These are phyloP conservation scores for Anastrepha obliqua DNA, from an alignment of 1,140 invertebrate species.

Conservation along the genomic window DNA sequence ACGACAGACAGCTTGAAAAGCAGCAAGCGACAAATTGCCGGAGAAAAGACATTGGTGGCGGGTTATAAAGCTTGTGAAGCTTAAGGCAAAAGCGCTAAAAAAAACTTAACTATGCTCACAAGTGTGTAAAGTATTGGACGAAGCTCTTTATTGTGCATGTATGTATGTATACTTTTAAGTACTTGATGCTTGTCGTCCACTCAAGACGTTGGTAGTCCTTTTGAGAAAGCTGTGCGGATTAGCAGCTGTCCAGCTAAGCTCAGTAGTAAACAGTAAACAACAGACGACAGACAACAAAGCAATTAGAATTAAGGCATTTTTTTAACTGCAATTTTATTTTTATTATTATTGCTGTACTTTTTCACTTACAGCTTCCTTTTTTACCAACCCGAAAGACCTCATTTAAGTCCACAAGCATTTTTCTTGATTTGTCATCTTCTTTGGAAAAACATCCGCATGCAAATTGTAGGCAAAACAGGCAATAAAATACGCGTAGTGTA, in stretches of 20 bases:
- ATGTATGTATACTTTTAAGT: neutral
- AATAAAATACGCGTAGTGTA: neutral
- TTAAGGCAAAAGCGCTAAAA: neutral
- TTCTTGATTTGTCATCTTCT: neutral
- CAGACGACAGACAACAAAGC: conserved; percentile 51
- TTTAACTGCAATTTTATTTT: conserved; percentile 11
- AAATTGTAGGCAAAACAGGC: neutral
- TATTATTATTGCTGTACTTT: neutral
- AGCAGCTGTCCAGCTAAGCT: conserved; percentile 26
- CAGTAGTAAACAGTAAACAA: conserved; percentile 28
- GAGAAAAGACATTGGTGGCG: neutral
- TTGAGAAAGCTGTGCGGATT: neutral
- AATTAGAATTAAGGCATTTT: conserved; percentile 17
- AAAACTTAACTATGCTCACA: neutral
- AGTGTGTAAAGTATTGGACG: neutral
- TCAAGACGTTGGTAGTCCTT: conserved; percentile 6
- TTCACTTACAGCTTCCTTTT: neutral
- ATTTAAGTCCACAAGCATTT: neutral
- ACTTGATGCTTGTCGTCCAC: neutral
- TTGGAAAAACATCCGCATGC: neutral
- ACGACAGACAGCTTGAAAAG: neutral
- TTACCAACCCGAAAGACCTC: neutral
- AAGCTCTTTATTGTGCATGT: neutral
- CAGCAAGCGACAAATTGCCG: neutral
- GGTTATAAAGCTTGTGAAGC: neutral